Evolutionary conservation across 1,140 invertebrate species (phyloP), one percentile per base, ranked within the genome.

Genomic region (Sycobia sp.): DNA sequence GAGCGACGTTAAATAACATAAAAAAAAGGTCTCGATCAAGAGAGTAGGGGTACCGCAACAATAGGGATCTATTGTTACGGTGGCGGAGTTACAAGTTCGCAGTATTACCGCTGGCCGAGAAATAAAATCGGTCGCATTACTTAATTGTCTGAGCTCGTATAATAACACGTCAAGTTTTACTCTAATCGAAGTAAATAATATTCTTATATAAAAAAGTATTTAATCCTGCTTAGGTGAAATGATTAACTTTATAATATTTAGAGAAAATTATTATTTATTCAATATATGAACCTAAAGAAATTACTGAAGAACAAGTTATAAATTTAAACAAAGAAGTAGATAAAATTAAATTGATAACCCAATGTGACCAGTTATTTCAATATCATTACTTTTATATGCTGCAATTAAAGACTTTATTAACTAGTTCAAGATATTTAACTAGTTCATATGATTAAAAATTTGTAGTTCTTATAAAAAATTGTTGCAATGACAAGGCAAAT

Each of bases 151-250:
- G n/a, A n/a, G n/a, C 69, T 66, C 89, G 4, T 73, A 77, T 43
- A 67, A 87, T 9, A 84, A 89, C 68, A 80, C 81, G n/a, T 79
- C 80, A 9, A 76, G 82, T 7, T 84, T 89, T 67, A 78, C 83
- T 16, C 78, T 85, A 3, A 77, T 84, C 23, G 84, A 86, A 65
- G 74, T 75, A 69, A 58, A 39, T 46, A 29, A n/a, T 20, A 46
- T 46, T 55, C 8, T 46, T 23, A 32, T 25, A 51, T 32, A 16
- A 61, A 60, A 38, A 36, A 53, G n/a, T 5, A 47, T 65, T 36
- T 7, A 32, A 32, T 32, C 4, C 11, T 7, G 41, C 46, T 57
- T 49, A 4, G 4, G 16, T 22, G n/a, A 20, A 20, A 36, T 9
- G 2, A 18, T 46, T 16, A 18, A 50, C 18, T 68, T 29, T 53